Base-by-base conservation (phyloP, 2,888 invertebrate species). In the Morpho helenor region DNA sequence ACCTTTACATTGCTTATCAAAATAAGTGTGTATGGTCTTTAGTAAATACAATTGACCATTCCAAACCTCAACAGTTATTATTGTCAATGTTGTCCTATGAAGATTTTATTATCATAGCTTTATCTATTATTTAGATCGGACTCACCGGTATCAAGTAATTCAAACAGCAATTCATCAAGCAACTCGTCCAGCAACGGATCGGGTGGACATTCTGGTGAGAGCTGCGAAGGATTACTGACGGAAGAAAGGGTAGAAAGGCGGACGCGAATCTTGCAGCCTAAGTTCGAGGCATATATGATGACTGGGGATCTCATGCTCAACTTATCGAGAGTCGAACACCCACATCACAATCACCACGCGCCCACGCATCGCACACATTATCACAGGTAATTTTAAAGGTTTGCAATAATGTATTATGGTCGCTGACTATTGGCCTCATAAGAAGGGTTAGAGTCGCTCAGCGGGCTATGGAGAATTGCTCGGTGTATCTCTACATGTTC, bases 281-380 rank as follows among this genome's bases (percentile, higher is more conserved):
- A 96, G 83, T 97, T 96, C 88, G 97, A 97, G 88, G 96, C 97
- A 59, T 98, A 97, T 92, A 96, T 98, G 95, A 98, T 98, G 98
- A 98, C 98, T 41, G 98, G 98, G 49, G 98, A 98, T 86, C 94
- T 98, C 76, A 98, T 98, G 82, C 93, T 98, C 71, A 98, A 98
- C 87, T 93, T 98, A 68, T 97, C 97, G 62, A 91, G 96, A 70
- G 96, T 95, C 60, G 95, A 95, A 67, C 94, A 94, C 68, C 92
- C 92, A 52, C 92, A 92, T 69, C 82, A 89, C 70, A 91, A 91
- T 66, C 88, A 87, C 66, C 91, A 87, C 67, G 88, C 85, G 65
- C 89, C 89, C n/a, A 79, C 86, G 59, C 91, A 91, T 65, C 77
- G 89, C 31, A 87, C 89, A 69, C 84, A 87, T 62, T 90, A 85